These are phyloP conservation scores for Brachyptera risi DNA, from an alignment of 2,888 invertebrate species.

Conservation along the genomic window DNA sequence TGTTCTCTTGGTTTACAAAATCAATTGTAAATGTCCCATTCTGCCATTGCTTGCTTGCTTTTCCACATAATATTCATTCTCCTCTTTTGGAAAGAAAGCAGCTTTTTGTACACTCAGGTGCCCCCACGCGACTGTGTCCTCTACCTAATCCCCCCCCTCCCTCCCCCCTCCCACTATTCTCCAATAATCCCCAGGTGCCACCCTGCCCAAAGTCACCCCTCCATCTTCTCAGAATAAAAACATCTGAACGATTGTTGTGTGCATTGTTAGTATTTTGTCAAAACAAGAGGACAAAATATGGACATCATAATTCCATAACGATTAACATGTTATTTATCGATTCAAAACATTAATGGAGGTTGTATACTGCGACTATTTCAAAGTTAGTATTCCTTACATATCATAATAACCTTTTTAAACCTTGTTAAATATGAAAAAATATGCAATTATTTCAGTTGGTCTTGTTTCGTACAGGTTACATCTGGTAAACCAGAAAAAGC, in stretches of 20 bases:
- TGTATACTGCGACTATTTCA: too few species aligned
- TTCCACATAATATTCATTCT: neutral
- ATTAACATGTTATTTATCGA: too few species aligned
- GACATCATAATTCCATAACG: neutral
- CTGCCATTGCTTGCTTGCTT: neutral
- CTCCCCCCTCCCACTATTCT: too few species aligned
- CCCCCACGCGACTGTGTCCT: conserved; percentile 7
- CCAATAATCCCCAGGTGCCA: too few species aligned
- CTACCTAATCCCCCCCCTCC: neutral
- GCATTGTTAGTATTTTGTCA: too few species aligned
- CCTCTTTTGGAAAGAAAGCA: conserved; percentile 12
- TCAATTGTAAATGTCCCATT: neutral
- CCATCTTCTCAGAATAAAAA: neutral
- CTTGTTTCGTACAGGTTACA: too few species aligned
- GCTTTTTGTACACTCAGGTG: conserved; percentile 32
- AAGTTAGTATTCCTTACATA: too few species aligned
- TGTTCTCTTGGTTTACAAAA: neutral
- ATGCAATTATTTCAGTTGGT: too few species aligned
- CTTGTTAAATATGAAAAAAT: too few species aligned
- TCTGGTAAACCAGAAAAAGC: too few species aligned
- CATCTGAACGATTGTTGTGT: neutral
- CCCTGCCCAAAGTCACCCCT: neutral
- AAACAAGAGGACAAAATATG: neutral
- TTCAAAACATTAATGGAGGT: too few species aligned
- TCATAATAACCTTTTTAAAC: too few species aligned